Conservation (phyloP, 2,888 invertebrate genomes). For the Prosopocoilus inquinatus region DNA sequence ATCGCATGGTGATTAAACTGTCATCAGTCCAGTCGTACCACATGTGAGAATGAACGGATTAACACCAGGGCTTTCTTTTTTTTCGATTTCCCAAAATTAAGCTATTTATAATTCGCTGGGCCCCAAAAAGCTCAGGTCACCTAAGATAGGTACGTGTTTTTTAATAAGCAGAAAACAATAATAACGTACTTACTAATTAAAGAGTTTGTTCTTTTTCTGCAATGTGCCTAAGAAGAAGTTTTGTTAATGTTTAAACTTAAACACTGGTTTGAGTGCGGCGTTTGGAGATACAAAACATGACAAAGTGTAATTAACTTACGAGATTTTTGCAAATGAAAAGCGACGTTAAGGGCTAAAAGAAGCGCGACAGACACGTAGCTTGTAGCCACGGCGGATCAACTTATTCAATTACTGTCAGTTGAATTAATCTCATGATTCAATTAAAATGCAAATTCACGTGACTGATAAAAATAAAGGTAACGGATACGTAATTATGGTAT, state of each 20-base stretch:
- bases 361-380: slow-evolving; percentile 1
- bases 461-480: slow-evolving; percentile 13
- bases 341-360: neutral
- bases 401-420: slow-evolving; percentile 21
- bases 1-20: slow-evolving; percentile 33
- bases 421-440: slow-evolving; percentile 23
- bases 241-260: too few species aligned
- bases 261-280: too few species aligned
- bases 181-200: too few species aligned
- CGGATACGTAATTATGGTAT: neutral
- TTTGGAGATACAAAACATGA: too few species aligned
- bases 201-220: too few species aligned
- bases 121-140: too few species aligned
- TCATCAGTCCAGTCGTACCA: slow-evolving; percentile 25
- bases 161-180: too few species aligned
- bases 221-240: too few species aligned
- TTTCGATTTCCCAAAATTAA: neutral
- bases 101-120: too few species aligned
- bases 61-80: slow-evolving; percentile 12
- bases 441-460: slow-evolving; percentile 23
- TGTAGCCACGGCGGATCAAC: slow-evolving; percentile 17
- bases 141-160: too few species aligned
- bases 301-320: too few species aligned
- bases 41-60: slow-evolving; percentile 17
- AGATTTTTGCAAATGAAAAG: too few species aligned